Evolutionary conservation across 2,888 invertebrate species (phyloP).

Genomic region (Hybos culiciformis): DNA sequence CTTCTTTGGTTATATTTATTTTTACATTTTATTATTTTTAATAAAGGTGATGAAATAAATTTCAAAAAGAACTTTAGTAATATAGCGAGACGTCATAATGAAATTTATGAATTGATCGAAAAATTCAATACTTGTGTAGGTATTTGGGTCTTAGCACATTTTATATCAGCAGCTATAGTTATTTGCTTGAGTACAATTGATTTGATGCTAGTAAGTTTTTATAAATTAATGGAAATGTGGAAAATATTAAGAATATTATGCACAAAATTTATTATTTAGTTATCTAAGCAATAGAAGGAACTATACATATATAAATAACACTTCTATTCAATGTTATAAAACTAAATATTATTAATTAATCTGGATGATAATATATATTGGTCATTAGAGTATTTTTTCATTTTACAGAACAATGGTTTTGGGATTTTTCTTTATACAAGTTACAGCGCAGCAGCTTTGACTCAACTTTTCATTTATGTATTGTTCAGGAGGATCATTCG

Average conservation of each 20-base stretch:
- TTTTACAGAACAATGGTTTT: slow-evolving; percentile 24
- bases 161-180: slow-evolving; percentile 30
- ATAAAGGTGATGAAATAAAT: slow-evolving; percentile 19
- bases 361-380: too few species aligned
- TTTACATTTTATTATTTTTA: too few species aligned
- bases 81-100: slow-evolving; percentile 26
- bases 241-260: too few species aligned
- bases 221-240: too few species aligned
- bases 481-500: slow-evolving; percentile 23
- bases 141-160: slow-evolving; percentile 30
- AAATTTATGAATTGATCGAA: too few species aligned
- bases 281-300: too few species aligned
- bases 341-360: too few species aligned
- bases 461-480: slow-evolving; percentile 24
- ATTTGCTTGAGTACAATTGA: slow-evolving; percentile 30
- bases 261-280: too few species aligned
- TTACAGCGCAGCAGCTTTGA: slow-evolving; percentile 20
- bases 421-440: slow-evolving; percentile 24
- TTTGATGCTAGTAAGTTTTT: slow-evolving; percentile 30
- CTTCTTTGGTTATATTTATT: too few species aligned
- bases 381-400: neutral
- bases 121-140: too few species aligned
- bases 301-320: too few species aligned
- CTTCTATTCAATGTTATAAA: too few species aligned
- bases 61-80: slow-evolving; percentile 18